Evolutionary conservation across 2,888 invertebrate species (phyloP), one percentile per base, ranked within the genome.

Genomic region (Julus scanicus): DNA sequence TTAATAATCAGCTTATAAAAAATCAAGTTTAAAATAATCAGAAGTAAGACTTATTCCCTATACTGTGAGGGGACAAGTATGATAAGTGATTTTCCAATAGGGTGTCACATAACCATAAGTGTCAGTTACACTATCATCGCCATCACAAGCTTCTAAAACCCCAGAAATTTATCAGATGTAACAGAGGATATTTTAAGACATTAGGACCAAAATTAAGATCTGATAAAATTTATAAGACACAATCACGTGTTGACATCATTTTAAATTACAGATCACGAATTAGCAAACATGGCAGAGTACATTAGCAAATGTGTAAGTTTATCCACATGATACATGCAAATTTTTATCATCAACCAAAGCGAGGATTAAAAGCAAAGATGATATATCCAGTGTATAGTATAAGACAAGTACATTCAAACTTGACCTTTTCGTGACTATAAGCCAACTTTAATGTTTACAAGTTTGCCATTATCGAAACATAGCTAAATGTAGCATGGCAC

Each of bases 401-500:
- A 13, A 80, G 80, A 37, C 37, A 80, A 80, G 80, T 80, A 71
- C n/a, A 20, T 71, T 13, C 37, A 11, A 80, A 37, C 37, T 80
- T 80, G 80, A 80, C 80, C 80, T 80, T 80, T 37, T 2, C 37
- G 9, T 29, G 37, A 37, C 80, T 63, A 20, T 17, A 37, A 80
- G 80, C 29, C 80, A 80, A 37, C 37, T 80, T 11, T 0, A 11
- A 2, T 80, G 80, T 80, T 80, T 80, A 80, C 80, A 37, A 37
- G 13, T 71, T 80, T 37, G 37, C 80, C 80, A 80, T 80, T 80
- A 80, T 80, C 80, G 80, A 37, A 57, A 57, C 57, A 57, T n/a
- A n/a, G 29, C 29, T 29, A 29, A 1, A 29, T 29, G 29, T 29
- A 29, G 29, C 29, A 29, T 29, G 80, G 37, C 80, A 80, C 80